Percentiles rank a stretch among this genome's conserved stretches.
phyloP scores from a whole-genome alignment of 37 sponge, comb jelly and placozoan species.

The Hormiphora californensis region DNA sequence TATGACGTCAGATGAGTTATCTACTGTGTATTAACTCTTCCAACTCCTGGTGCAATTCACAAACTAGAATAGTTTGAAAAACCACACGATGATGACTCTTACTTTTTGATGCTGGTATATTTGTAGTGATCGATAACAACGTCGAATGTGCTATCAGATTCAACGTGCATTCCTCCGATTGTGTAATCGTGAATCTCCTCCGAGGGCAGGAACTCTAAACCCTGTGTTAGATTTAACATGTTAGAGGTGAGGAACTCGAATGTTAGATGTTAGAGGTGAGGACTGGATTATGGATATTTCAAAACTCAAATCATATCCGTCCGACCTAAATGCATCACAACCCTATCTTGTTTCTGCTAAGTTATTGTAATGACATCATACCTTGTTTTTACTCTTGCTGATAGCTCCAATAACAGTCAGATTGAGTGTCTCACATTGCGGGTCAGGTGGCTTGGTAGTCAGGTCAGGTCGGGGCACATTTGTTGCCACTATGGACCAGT shows the following conservation, averaged over 20 bases:
- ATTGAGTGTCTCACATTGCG: background rate
- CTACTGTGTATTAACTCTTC: background rate
- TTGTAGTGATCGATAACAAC: slow-evolving; percentile 49
- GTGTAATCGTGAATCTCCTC: slow-evolving; percentile 27
- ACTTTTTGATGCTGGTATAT: slow-evolving; percentile 44
- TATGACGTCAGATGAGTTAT: background rate
- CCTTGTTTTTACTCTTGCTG: slow-evolving; percentile 54
- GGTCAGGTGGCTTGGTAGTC: slow-evolving; percentile 4
- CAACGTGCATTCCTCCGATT: background rate
- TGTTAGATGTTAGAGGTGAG: too few species aligned
- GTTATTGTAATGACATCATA: too few species aligned
- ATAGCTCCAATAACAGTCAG: slow-evolving; percentile 27
- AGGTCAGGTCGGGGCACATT: slow-evolving; percentile 52
- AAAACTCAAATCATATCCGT: too few species aligned
- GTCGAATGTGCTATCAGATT: slow-evolving; percentile 1
- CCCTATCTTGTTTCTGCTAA: too few species aligned
- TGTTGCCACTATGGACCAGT: slow-evolving; percentile 47
- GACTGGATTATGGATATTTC: too few species aligned
- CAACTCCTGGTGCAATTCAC: background rate
- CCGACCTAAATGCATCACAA: too few species aligned
- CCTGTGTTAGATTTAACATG: too few species aligned
- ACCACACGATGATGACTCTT: background rate
- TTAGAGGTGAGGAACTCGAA: too few species aligned
- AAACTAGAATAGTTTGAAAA: background rate
- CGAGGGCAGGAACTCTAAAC: background rate